Base-by-base conservation (phyloP, 23 tunicate species). In the Phallusia fumigata region DNA sequence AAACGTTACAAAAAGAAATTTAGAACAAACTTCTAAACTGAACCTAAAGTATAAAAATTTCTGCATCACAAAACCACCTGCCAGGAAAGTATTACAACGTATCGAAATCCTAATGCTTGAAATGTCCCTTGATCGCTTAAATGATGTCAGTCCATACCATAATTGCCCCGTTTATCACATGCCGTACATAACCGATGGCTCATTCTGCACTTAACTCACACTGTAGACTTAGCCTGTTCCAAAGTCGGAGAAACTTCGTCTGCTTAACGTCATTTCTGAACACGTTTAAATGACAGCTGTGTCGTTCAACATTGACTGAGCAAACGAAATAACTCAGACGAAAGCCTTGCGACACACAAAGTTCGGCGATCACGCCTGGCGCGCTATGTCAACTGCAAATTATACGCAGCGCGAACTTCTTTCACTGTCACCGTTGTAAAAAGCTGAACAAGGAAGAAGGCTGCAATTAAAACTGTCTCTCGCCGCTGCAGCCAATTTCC, bases 401-500 rank as follows among this genome's bases (percentile, higher is more conserved):
- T 58, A 51, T 13, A 15, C 28, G 69, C 13, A 5, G 5, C 11
- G 16, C 69, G 69, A 58, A 16, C 69, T 22, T 21, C 69, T 22
- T 1, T 13, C 69, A 6, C 69, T 3, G 69, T 58, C 28, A 58
- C 69, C 69, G 26, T 58, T 58, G 69, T 16, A 58, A 21, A 15
- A 24, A 22, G 26, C 16, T 21, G 5, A 58, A 58, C 15, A 24
- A 58, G 69, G 69, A 58, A 58, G 69, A 58, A 58, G 69, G 69
- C 69, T 22, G 69, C 13, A 58, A 58, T 58, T 58, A 58, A 58
- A 58, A 58, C 28, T 58, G 69, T 58, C 28, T 24, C 28, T 58
- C 69, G 28, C 69, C 28, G 13, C 69, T 58, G 69, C 69, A 21
- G 69, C 69, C 16, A 58, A 58, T 58, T 58, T 58, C 69, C 69